phyloP scores from a whole-genome alignment of 1,140 invertebrate genomes.

The Paralvinella palmiformis region DNA sequence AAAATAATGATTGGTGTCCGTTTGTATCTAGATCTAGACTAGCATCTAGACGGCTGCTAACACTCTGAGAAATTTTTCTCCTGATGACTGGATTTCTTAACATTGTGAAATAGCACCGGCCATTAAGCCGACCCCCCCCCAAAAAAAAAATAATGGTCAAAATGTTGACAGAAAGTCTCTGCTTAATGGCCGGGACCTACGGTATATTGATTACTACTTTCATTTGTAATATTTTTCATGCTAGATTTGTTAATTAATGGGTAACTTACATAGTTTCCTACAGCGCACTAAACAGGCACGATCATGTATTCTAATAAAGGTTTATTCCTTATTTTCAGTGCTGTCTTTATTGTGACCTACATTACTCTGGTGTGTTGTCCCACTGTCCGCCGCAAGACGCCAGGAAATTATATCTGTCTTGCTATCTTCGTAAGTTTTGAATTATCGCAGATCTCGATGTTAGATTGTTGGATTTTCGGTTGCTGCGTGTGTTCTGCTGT shows the following conservation, averaged over 20 bases:
- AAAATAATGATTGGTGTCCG: no score
- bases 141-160: no score
- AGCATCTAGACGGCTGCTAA: no score
- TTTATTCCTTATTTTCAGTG: slow-evolving; percentile 28
- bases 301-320: background rate
- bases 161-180: no score
- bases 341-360: background rate
- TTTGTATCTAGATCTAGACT: no score
- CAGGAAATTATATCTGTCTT: slow-evolving; percentile 54
- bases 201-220: background rate
- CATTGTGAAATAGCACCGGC: no score
- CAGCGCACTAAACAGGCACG: background rate
- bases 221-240: background rate
- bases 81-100: no score
- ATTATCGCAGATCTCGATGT: background rate
- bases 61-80: no score
- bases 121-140: no score
- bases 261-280: no score
- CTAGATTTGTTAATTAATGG: background rate
- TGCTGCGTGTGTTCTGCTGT: background rate
- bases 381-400: slow-evolving; percentile 50
- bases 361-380: slow-evolving; percentile 24
- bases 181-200: no score
- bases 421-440: slow-evolving; percentile 52
- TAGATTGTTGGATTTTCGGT: no score